Base-by-base conservation (phyloP, 2,797 vertebrate species). In the Lithobates sylvaticus region DNA sequence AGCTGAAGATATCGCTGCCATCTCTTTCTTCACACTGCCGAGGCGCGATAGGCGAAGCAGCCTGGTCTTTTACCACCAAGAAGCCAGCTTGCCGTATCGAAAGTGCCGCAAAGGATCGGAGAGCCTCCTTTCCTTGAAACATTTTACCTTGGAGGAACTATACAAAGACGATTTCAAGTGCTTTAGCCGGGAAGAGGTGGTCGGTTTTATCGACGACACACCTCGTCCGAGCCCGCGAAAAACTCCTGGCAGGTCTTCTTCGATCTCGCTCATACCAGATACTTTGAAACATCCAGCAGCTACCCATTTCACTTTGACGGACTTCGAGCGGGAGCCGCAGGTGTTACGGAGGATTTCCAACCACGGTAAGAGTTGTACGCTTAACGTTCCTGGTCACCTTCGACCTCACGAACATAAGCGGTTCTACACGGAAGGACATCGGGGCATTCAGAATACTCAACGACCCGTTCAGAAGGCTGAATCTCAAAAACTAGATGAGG, bases 271-370 rank as follows among this genome's bases (percentile, higher is more conserved):
- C 16, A 90, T 96, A 85, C 95, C 96, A 0, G 93, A 95, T 16
- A 88, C 92, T 58, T 94, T 93, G 4, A 94, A 93, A 29, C 94
- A 92, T 72, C 93, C 90, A 84, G 21, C 91, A 0, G 3, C 34
- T 3, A 90, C 96, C 0, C 94, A 94, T 89, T 97, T 98, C 88
- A 94, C 94, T 0, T 93, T 97, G 88, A 96, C 96, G 0, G 92
- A 96, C 91, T 97, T 98, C 18, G 96, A 97, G 87, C 92, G 92
- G 0, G 97, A 98, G 92, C 97, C 97, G 4, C 96, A 96, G 75
- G 96, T 90, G 0, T 91, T 96, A 80, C 91, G 95, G 73, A 93
- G 96, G 23, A 82, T 92, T 73, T 92, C 93, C 0, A 94, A 94
- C 72, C 92, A 92, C 78, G 91, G 89, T 44, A 88, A 92, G 88